phyloP scores from a whole-genome alignment of 2,888 invertebrate species.

The Seira ritae region DNA sequence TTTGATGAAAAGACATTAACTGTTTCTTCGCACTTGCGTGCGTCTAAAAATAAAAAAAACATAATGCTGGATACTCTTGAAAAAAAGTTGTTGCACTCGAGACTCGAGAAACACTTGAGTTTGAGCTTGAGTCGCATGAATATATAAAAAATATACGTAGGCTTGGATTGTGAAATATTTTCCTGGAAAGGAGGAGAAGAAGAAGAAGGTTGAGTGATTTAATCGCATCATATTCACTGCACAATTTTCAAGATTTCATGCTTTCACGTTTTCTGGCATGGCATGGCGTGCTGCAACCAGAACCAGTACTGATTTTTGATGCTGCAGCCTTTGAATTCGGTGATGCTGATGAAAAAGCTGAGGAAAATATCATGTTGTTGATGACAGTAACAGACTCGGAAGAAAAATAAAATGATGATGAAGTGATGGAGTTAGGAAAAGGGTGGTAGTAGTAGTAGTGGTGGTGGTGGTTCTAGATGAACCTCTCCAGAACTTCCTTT shows the following conservation, averaged over 20 bases:
- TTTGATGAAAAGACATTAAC: neutral
- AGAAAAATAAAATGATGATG: constrained; percentile 29
- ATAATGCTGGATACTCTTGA: neutral
- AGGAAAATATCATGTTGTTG: constrained; percentile 46
- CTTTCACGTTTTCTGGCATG: too few species aligned
- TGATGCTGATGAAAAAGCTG: constrained; percentile 20
- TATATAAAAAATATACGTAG: too few species aligned
- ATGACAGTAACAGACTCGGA: constrained; percentile 38
- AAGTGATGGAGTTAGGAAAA: constrained; percentile 15
- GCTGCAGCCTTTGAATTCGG: constrained; percentile 4
- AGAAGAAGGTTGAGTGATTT: constrained; percentile 43
- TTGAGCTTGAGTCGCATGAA: neutral
- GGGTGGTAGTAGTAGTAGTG: constrained; percentile 32
- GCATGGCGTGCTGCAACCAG: constrained; percentile 10
- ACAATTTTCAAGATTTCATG: constrained; percentile 10
- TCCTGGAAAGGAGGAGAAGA: constrained; percentile 7
- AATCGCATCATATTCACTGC: constrained; percentile 32
- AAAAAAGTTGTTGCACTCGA: constrained; percentile 6
- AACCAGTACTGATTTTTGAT: neutral
- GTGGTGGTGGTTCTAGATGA: constrained; percentile 36
- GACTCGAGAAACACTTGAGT: constrained; percentile 14
- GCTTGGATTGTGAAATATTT: constrained; percentile 3
- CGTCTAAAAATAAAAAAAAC: neutral
- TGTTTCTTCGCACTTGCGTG: constrained; percentile 2
- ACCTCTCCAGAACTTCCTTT: constrained; percentile 49